These are phyloP conservation scores for Helogale parvula DNA, from an alignment of 2,113 vertebrate genomes.

Conservation along the genomic window DNA sequence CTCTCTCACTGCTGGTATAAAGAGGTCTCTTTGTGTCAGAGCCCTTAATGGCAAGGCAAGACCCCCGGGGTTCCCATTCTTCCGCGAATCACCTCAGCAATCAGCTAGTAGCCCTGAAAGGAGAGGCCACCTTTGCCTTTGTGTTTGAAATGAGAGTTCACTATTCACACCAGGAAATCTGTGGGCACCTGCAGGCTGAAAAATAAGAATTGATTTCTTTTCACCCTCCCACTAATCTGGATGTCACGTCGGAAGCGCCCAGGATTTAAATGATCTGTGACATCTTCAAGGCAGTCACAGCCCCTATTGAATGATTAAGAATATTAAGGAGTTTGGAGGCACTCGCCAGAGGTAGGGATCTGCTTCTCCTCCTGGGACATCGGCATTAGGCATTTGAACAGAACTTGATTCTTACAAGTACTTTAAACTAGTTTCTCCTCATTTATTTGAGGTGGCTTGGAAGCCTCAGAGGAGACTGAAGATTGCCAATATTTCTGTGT, in stretches of 20 bases:
- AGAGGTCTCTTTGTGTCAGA: constrained; percentile 62
- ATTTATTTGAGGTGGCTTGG: constrained; percentile 17
- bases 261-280: constrained; percentile 75
- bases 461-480: neutral
- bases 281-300: constrained; percentile 9
- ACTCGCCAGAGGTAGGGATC: neutral
- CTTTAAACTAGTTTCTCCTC: neutral
- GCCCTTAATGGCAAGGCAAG: constrained; percentile 21
- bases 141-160: constrained; percentile 64
- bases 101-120: constrained; percentile 50
- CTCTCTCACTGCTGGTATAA: constrained; percentile 56
- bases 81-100: constrained; percentile 44
- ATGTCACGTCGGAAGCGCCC: constrained; percentile 56
- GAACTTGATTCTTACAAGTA: neutral
- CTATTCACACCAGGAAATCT: constrained; percentile 8
- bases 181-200: constrained; percentile 1
- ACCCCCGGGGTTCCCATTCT: constrained; percentile 64
- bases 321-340: neutral
- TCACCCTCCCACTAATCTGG: constrained; percentile 65
- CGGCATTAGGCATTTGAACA: neutral
- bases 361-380: neutral
- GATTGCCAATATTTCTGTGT: neutral
- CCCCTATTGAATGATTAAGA: constrained; percentile 16
- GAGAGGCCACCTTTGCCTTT: constrained; percentile 67
- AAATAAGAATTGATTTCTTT: constrained; percentile 55